A percentile compares a stretch with the other conserved stretches of the same genome.
These are phyloP conservation scores for Eilema caniola DNA, from an alignment of 2,888 invertebrate genomes.

Conservation along the genomic window DNA sequence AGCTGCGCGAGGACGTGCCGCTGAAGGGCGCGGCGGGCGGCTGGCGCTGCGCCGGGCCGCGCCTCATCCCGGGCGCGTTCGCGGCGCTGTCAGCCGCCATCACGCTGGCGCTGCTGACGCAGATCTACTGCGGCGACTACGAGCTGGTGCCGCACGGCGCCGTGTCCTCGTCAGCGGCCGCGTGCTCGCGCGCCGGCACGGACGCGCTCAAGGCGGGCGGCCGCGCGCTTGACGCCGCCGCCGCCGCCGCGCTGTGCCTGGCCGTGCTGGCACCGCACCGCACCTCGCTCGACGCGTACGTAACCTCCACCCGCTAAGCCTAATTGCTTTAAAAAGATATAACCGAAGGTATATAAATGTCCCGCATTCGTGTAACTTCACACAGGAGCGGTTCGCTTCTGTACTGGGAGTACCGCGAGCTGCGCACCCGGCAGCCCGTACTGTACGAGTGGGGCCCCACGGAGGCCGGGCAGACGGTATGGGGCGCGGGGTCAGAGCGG, in stretches of 20 bases:
- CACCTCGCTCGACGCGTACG: conserved; percentile 92
- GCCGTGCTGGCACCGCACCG: conserved; percentile 91
- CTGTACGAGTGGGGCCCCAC: conserved; percentile 78
- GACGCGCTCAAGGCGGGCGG: conserved; percentile 90
- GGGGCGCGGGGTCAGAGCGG: conserved; percentile 31
- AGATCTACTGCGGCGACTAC: conserved; percentile 91
- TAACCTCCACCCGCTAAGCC: neutral
- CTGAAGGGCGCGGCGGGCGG: conserved; percentile 66
- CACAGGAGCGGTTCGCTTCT: conserved; percentile 91
- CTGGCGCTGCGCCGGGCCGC: conserved; percentile 85
- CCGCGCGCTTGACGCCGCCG: conserved; percentile 92
- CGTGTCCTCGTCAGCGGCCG: conserved; percentile 90
- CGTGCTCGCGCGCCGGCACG: conserved; percentile 91
- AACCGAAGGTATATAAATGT: no score
- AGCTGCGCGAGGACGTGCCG: conserved; percentile 87
- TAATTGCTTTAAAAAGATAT: no score
- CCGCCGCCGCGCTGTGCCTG: conserved; percentile 91
- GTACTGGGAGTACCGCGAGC: conserved; percentile 89
- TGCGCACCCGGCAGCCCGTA: conserved; percentile 57
- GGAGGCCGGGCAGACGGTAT: conserved; percentile 1
- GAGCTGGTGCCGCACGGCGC: conserved; percentile 92
- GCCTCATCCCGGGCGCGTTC: conserved; percentile 89
- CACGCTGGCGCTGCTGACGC: conserved; percentile 90
- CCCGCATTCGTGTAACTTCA: neutral
- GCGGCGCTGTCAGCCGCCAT: conserved; percentile 89